Evolutionary conservation across 2,113 vertebrate species (phyloP), one percentile per base, ranked within the genome.

Genomic region (Fregetta grallaria): DNA sequence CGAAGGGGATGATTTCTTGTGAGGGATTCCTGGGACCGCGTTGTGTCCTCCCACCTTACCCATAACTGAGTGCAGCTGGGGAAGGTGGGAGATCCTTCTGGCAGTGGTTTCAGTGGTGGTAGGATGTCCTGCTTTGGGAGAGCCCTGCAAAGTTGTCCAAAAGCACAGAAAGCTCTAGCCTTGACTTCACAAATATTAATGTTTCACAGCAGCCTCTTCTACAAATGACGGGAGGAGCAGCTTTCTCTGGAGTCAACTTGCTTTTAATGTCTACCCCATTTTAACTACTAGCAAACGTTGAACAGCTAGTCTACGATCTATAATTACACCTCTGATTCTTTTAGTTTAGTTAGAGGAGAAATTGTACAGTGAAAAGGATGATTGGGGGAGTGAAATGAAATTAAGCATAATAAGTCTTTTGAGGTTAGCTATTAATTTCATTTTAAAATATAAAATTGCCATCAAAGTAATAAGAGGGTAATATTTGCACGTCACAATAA

Each of bases 381-480:
- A 92, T 92, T 96, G 7, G 6, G 88, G 88, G 74, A 97, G 70
- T 61, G 79, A 95, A 96, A 97, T 88, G 87, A 97, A 98, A 97
- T 98, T 95, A 97, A 94, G 75, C 36, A 3, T 80, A 95, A 90
- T 95, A 86, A 90, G 75, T 92, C 97, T 96, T 97, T 82, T 79
- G 97, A 97, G 96, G 85, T 93, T 97, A 96, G 91, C 94, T 94
- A 93, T 98, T 98, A 97, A 98, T 98, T 98, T 97, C 52, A 75
- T 91, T 94, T 95, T 97, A 86, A 97, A 97, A 94, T 97, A 67
- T 92, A 89, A 97, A 97, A 96, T 96, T 88, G 88, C 77, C 79
- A 88, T 97, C 93, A 55, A 95, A 97, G 88, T 96, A 96, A 91
- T 97, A 92, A 92, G 91, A 94, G 59, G 78, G 84, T 97, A 92